Conservation (phyloP, 1,140 invertebrate genomes). For the Penaeus chinensis region DNA sequence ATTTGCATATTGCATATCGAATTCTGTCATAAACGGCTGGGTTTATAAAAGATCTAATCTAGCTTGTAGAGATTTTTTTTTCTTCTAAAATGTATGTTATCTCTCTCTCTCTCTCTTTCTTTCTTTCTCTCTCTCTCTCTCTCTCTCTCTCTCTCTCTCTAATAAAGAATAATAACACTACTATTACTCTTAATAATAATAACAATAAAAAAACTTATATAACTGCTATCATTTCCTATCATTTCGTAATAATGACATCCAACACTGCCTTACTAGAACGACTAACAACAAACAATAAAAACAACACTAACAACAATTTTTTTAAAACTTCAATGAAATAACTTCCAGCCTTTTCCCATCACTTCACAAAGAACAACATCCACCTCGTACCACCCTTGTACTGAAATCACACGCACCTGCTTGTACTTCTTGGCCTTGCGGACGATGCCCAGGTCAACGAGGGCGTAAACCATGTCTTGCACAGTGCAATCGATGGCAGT, state of each 20-base stretch:
- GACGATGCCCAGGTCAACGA: conserved; percentile 70
- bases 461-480: conserved; percentile 70
- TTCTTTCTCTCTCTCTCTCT: background rate
- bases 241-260: too few species aligned
- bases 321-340: too few species aligned
- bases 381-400: too few species aligned
- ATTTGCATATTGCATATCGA: too few species aligned
- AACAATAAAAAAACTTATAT: background rate
- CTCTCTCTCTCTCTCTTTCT: background rate
- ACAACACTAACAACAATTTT: too few species aligned
- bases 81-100: too few species aligned
- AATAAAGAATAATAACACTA: conserved; percentile 4
- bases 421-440: conserved; percentile 70
- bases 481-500: conserved; percentile 68
- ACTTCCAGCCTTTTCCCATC: too few species aligned
- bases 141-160: background rate
- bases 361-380: too few species aligned
- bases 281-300: background rate
- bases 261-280: too few species aligned
- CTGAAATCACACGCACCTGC: conserved; percentile 33
- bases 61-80: too few species aligned
- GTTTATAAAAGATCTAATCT: too few species aligned
- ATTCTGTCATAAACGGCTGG: too few species aligned
- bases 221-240: conserved; percentile 1
- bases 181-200: background rate